A percentile compares a stretch with the other conserved stretches of the same genome.
Conservation (phyloP, 2,888 invertebrate species). For the Pristionchus fissidentatus region DNA sequence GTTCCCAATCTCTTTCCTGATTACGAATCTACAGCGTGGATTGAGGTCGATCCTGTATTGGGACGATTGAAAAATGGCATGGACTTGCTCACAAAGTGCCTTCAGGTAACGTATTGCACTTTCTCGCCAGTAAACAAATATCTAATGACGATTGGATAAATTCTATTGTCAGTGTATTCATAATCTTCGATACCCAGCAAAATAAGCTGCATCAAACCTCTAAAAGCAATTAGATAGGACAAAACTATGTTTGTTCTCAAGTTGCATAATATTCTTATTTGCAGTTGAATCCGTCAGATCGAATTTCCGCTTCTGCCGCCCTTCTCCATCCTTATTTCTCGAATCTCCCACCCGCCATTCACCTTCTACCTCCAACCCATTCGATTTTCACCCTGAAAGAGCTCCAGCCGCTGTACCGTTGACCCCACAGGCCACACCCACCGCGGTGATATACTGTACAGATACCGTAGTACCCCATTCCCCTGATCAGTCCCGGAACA, state of each 20-base stretch:
- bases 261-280: constrained; percentile 50
- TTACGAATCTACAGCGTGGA: constrained; percentile 51
- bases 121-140: not conserved
- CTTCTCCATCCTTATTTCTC: constrained; percentile 91
- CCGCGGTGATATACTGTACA: not conserved
- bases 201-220: too few species aligned
- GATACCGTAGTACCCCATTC: not conserved
- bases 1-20: constrained; percentile 58
- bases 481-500: too few species aligned
- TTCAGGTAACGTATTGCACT: constrained; percentile 62
- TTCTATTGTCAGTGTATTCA: too few species aligned
- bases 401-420: constrained; percentile 50
- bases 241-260: not conserved
- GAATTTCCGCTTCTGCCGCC: constrained; percentile 90
- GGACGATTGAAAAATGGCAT: constrained; percentile 62
- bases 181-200: too few species aligned
- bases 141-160: too few species aligned
- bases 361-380: constrained; percentile 85
- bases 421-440: not conserved
- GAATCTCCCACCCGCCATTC: constrained; percentile 89
- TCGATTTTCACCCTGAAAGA: constrained; percentile 66
- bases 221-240: not conserved
- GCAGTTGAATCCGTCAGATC: constrained; percentile 84
- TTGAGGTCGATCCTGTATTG: constrained; percentile 56
- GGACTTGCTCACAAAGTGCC: constrained; percentile 64